These are phyloP conservation scores for Lasioglossum calceatum DNA, from an alignment of 2,888 invertebrate species.

Conservation along the genomic window DNA sequence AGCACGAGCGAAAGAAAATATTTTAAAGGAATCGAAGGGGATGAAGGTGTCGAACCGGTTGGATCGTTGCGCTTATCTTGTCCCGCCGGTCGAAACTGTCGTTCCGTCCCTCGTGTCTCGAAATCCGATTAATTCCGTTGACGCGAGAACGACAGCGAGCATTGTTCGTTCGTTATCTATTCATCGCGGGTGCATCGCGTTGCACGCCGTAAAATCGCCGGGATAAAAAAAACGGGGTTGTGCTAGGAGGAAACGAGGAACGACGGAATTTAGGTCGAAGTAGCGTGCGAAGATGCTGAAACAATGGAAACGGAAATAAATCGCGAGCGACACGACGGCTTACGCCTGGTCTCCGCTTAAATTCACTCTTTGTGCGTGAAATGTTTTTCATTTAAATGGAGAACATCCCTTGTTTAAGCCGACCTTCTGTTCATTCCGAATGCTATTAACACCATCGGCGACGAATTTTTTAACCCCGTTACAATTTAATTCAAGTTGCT, in stretches of 20 bases:
- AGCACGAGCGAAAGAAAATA: background rate
- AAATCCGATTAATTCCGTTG: conserved; percentile 51
- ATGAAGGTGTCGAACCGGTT: background rate
- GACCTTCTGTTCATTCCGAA: background rate
- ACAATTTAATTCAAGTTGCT: too few species aligned
- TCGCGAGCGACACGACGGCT: background rate
- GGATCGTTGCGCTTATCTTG: conserved; percentile 35
- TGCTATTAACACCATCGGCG: background rate
- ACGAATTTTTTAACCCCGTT: background rate
- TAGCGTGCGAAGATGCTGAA: conserved; percentile 26
- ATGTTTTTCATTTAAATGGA: background rate
- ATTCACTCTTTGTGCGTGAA: background rate
- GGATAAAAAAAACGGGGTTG: background rate
- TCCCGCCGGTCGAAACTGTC: background rate
- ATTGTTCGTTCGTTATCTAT: conserved; percentile 50
- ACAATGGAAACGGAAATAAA: conserved; percentile 34
- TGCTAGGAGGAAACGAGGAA: background rate
- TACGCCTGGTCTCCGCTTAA: background rate
- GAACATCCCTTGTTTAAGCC: background rate
- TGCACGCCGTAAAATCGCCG: conserved; percentile 26
- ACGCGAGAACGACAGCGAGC: conserved; percentile 33
- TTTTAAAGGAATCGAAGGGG: background rate
- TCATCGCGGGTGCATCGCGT: conserved; percentile 36
- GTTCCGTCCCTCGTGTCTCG: conserved; percentile 11
- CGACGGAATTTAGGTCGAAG: conserved; percentile 28